Evolutionary conservation across 2,888 invertebrate genomes (phyloP).

Genomic region (Plebejus melissa): DNA sequence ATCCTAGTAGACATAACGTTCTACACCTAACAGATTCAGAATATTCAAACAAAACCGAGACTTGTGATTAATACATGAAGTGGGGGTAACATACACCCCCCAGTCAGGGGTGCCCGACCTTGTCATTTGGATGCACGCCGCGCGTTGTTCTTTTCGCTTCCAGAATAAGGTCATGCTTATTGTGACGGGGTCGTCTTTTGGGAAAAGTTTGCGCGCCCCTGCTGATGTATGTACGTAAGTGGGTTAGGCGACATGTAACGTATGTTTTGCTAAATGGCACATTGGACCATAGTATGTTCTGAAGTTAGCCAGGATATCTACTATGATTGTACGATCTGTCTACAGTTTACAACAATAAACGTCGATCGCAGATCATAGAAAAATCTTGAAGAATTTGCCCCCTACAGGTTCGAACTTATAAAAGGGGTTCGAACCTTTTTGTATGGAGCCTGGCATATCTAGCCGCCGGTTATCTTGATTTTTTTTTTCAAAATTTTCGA

Average conservation of each 20-base stretch:
- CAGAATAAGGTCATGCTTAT: constrained; percentile 66
- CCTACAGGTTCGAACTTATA: too few species aligned
- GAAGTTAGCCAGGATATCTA: too few species aligned
- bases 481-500: too few species aligned
- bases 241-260: background rate
- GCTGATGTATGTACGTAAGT: background rate
- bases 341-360: too few species aligned
- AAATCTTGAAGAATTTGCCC: too few species aligned
- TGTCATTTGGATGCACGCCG: constrained; percentile 65
- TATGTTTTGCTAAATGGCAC: too few species aligned
- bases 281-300: too few species aligned
- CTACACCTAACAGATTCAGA: background rate
- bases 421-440: too few species aligned
- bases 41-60: background rate
- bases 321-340: too few species aligned
- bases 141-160: constrained; percentile 61
- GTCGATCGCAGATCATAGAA: too few species aligned
- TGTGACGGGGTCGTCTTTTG: constrained; percentile 36
- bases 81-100: background rate
- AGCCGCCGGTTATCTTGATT: too few species aligned
- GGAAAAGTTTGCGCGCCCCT: background rate
- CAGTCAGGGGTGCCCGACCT: constrained; percentile 50
- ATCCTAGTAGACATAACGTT: background rate
- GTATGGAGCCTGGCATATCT: too few species aligned
- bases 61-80: constrained; percentile 15